Conservation (phyloP, 2,797 vertebrate species). For the Rhinoraja longicauda region DNA sequence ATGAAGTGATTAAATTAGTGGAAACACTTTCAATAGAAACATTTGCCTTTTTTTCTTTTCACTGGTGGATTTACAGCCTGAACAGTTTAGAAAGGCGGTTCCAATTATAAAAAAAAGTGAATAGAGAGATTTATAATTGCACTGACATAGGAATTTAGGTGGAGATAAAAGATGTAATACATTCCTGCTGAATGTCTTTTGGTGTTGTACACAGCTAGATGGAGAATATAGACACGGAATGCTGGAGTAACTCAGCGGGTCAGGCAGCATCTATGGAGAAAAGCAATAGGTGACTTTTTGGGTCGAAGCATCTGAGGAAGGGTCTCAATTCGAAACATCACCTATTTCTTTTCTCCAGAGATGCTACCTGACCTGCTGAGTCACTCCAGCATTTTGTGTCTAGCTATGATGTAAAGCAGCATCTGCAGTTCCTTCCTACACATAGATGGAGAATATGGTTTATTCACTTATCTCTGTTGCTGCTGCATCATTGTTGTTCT, state of each 20-base stretch:
- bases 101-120: not conserved
- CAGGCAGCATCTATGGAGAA: no score
- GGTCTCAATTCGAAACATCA: no score
- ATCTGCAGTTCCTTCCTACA: not conserved
- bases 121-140: not conserved
- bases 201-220: not conserved
- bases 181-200: not conserved
- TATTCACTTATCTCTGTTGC: not conserved
- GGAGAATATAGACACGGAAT: not conserved
- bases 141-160: not conserved
- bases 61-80: not conserved
- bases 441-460: not conserved
- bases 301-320: no score
- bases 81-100: not conserved
- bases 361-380: no score
- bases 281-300: no score
- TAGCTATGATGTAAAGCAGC: no score
- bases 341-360: no score
- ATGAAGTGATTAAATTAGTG: not conserved
- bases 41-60: not conserved
- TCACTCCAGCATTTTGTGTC: no score
- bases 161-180: not conserved
- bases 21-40: not conserved
- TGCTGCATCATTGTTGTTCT: not conserved
- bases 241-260: no score